Conservation (phyloP, 2,888 invertebrate species). For the Eubasilissa splendida region DNA sequence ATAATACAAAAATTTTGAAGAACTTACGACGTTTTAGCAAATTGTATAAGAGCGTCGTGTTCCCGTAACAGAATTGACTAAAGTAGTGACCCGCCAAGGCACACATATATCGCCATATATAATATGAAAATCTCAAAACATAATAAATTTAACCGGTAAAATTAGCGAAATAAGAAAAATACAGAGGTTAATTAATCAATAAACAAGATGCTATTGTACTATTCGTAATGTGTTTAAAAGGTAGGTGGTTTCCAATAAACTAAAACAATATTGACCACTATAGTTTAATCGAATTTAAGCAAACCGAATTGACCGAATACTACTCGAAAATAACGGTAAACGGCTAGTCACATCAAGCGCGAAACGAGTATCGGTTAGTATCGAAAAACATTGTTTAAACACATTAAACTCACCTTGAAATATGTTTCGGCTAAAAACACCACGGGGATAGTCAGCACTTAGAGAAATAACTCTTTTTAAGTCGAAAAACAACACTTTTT, state of each 20-base stretch:
- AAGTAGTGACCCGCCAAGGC: no score
- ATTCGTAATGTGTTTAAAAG: not conserved
- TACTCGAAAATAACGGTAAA: slow-evolving; percentile 26
- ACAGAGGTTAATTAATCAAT: slow-evolving; percentile 23
- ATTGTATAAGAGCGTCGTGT: no score
- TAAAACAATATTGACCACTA: not conserved
- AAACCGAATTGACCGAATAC: not conserved
- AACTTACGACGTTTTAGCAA: no score
- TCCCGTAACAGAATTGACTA: no score
- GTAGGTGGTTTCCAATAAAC: not conserved
- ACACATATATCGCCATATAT: no score
- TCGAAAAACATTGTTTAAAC: not conserved
- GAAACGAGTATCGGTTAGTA: not conserved
- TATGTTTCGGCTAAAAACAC: not conserved
- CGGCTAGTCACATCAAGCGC: slow-evolving; percentile 24
- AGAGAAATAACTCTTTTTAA: slow-evolving; percentile 6
- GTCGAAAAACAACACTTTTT: slow-evolving; percentile 29
- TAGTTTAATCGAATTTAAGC: no score
- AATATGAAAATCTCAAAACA: not conserved
- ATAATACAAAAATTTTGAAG: no score
- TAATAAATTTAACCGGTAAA: slow-evolving; percentile 5
- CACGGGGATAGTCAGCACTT: not conserved
- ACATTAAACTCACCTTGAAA: not conserved
- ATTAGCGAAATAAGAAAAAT: not conserved
- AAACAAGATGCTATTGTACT: slow-evolving; percentile 6